phyloP scores from a whole-genome alignment of 2,113 vertebrate genomes.

The Syngnathus typhle region DNA sequence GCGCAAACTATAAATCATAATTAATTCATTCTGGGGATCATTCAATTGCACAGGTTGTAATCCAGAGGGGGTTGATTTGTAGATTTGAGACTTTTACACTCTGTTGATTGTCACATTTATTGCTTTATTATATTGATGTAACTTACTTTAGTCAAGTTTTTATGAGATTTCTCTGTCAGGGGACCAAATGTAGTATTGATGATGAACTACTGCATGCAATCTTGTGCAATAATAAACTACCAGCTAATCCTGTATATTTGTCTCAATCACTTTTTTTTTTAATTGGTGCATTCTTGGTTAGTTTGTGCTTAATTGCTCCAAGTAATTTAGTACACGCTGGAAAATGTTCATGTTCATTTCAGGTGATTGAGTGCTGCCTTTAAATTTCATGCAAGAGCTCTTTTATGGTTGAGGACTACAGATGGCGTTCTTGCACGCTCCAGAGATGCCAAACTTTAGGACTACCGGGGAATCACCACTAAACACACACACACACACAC shows the following conservation, averaged over 20 bases:
- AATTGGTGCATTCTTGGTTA: not conserved
- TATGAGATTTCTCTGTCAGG: not conserved
- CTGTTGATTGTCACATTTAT: not conserved
- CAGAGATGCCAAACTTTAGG: slow-evolving; percentile 30
- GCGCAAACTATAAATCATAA: not conserved
- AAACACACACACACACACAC: slow-evolving; percentile 10
- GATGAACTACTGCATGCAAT: not conserved
- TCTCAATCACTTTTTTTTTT: not conserved
- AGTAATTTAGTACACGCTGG: slow-evolving; percentile 19
- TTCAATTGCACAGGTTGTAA: not conserved
- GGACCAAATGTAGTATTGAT: not conserved
- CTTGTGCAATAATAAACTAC: not conserved
- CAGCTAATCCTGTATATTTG: not conserved
- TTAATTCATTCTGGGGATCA: not conserved
- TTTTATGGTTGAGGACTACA: slow-evolving; percentile 51
- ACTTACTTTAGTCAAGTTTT: not conserved
- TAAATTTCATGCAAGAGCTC: slow-evolving; percentile 43
- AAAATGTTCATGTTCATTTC: slow-evolving; percentile 38
- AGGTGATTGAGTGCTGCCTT: slow-evolving; percentile 46
- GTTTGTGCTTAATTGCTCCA: not conserved
- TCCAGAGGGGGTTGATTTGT: not conserved
- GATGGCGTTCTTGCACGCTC: slow-evolving; percentile 55
- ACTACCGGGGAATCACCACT: slow-evolving; percentile 19
- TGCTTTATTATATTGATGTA: not conserved
- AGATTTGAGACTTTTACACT: not conserved